Evolutionary conservation across 2,797 vertebrate genomes (phyloP), one percentile per base, ranked within the genome.

Genomic region (Macroramphosus scolopax): DNA sequence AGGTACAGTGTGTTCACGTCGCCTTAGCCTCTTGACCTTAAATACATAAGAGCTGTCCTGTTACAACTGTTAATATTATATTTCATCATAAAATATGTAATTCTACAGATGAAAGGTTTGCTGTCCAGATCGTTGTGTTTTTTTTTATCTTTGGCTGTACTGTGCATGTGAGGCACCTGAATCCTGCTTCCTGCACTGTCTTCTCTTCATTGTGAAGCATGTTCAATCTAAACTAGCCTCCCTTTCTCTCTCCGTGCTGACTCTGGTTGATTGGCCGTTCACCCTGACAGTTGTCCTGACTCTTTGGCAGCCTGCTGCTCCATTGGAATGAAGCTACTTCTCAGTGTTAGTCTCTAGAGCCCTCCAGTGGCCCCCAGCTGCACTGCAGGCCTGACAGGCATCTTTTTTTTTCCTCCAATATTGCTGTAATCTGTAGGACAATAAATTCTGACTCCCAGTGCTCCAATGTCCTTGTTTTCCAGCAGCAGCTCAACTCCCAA

Each of bases 391-490:
- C 32, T 29, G 24, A 34, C 14, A 28, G 36, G 41, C 38, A 14
- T 17, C 55, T 13, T 1, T 22, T 58, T 53, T 12, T 14, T 22
- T 38, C n/a, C 58, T 40, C 33, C 18, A 31, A 18, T 46, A n/a
- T 51, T 45, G 7, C 25, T 49, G 56, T 45, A 26, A 33, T 54
- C 58, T 54, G 30, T 33, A 29, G 33, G 67, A 62, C 44, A 43
- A 16, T 51, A 3, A 53, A 44, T 41, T 52, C 65, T 66, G 46
- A 60, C 39, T 51, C 50, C 69, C 36, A 29, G 20, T 63, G 85
- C 71, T 91, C 87, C 93, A 85, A 75, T 90, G 83, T 94, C 41
- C 90, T 87, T 87, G 74, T 89, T 79, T 83, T 81, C 42, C 85
- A 82, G 75, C 77, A 74, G 64, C 77, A 69, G 64, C 66, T 74